Evolutionary conservation across 2,888 invertebrate genomes (phyloP), one percentile per base, ranked within the genome.

Genomic region (Ichneumoninae sp.): DNA sequence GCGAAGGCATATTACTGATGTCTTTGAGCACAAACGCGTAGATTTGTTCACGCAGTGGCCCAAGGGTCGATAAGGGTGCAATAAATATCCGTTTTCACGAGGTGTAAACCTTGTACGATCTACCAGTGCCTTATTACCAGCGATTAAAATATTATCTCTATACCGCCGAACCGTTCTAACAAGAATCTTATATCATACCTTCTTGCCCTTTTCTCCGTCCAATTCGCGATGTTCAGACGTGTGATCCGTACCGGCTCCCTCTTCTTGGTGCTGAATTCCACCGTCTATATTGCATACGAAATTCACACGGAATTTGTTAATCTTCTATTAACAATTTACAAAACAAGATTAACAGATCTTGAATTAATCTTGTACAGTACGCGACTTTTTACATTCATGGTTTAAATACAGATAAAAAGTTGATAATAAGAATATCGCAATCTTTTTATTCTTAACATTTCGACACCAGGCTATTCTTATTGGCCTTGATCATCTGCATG

Each of bases 131-230:
- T 71, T 66, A 50, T 88, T 84, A 86, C 75, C 50, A 78, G 47
- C 85, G 83, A 86, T 88, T 88, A 88, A 87, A 86, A 80, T 68
- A 60, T 47, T 79, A 85, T 74, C 80, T 70, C 77, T 74, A 16
- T 0, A 78, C 33, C 16, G 50, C 40, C 5, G 8, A 16, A 62
- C 62, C 69, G 66, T 74, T 74, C 69, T 69, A 16, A 66, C 47
- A 74, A 60, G 47, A 72, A 36, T 33, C 10, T 60, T 69, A 33
- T n/a, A 3, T 62, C 71, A 22, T 90, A 92, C 92, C 90, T 92
- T 88, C 57, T 91, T 89, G 6, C 85, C 89, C 65, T 91, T 89
- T 40, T 91, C 85, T 5, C 84, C 89, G 3, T 87, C 80, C 7
- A 86, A 44, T 36, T 85, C 86, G 62, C 88, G 89, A 82, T 90